Evolutionary conservation across 2,797 vertebrate genomes (phyloP).

Genomic region (Trachurus trachurus): DNA sequence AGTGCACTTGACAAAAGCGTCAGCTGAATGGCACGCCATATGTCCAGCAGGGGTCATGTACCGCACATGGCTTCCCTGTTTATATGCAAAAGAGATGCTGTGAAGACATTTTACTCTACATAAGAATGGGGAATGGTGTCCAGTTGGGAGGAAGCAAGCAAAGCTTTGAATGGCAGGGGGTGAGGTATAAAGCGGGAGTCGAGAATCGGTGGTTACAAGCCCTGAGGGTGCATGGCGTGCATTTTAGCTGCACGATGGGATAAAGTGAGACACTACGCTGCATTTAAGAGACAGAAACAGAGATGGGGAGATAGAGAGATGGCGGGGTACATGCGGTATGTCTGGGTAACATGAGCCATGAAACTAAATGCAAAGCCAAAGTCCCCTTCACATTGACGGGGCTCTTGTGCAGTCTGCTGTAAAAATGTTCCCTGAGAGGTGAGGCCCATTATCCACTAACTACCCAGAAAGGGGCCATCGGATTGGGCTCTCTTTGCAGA

Average conservation of each 20-base stretch:
- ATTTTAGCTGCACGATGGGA: conserved; percentile 44
- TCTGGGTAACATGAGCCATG: conserved; percentile 43
- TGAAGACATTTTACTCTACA: conserved; percentile 25
- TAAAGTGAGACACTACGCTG: conserved; percentile 22
- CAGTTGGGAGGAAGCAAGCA: background rate
- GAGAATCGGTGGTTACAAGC: conserved; percentile 7
- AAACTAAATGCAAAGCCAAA: conserved; percentile 58
- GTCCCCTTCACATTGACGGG: conserved; percentile 43
- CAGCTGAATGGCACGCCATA: background rate
- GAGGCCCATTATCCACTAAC: conserved; percentile 76
- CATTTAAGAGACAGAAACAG: conserved; percentile 38
- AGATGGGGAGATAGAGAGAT: background rate
- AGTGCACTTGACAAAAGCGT: background rate
- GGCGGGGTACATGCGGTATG: conserved; percentile 6
- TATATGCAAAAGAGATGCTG: conserved; percentile 17
- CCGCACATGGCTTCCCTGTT: background rate
- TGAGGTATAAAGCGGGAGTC: conserved; percentile 20
- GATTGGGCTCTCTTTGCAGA: conserved; percentile 64
- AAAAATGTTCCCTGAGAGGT: conserved; percentile 66
- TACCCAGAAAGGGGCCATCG: conserved; percentile 68
- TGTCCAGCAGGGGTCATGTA: background rate
- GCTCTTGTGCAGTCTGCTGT: conserved; percentile 43
- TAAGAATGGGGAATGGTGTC: background rate
- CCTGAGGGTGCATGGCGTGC: conserved; percentile 13
- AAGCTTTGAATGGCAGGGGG: conserved; percentile 14